Base-by-base conservation (phyloP, 2,113 vertebrate genomes). In the Morone saxatilis region DNA sequence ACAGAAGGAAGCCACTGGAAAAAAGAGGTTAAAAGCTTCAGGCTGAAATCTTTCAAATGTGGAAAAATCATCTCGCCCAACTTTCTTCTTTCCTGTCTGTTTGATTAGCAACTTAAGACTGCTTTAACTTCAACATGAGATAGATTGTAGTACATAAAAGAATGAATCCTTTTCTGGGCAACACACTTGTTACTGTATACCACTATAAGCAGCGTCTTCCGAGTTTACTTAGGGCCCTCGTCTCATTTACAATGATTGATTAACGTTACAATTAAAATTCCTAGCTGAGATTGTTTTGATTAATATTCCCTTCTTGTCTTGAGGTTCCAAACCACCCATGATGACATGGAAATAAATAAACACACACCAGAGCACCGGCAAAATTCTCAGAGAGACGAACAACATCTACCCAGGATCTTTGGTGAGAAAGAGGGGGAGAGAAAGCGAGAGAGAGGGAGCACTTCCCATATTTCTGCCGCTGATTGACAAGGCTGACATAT, bases 401-500 rank as follows among this genome's bases (percentile, higher is more conserved):
- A 95, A 95, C 96, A 96, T 95, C 83, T 36, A 88, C 70, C 82
- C 85, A 48, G 70, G 72, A 86, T 90, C 89, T 85, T 86, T 87
- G 78, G 86, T 41, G 43, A 50, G 76, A 63, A 78, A 74, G 66
- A 53, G 31, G 12, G 67, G 67, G 86, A 84, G 54, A 40, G 83
- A 53, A 54, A 63, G 62, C 61, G 78, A n/a, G 65, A 56, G 73
- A 85, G 88, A 72, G 86, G 20, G 85, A 92, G 90, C 78, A 96
- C 96, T 97, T 97, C 96, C 97, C 96, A 97, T 96, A 97, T 97
- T 97, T 93, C 90, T 96, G 94, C 94, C 83, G 94, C 95, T 99
- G 98, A 99, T 98, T 99, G 98, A 99, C 98, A 99, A 97, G 97
- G 94, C 97, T 99, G 98, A 99, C 98, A 99, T 99, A 98, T 99